Evolutionary conservation across 37 sponge, comb jelly and placozoan species (phyloP).

Genomic region (Petrosia ficiformis): DNA sequence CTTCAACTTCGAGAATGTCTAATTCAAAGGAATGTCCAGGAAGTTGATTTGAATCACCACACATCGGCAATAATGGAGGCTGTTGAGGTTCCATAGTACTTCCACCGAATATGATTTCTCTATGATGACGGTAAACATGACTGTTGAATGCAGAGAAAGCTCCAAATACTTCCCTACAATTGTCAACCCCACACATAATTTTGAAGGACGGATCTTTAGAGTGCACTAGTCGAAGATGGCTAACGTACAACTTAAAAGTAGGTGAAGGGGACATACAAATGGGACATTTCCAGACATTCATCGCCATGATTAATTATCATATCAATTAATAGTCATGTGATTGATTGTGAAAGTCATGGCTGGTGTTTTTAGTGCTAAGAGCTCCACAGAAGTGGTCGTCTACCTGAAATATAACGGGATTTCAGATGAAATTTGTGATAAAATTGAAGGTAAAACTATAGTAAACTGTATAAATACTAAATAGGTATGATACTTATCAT

Average conservation of each 20-base stretch:
- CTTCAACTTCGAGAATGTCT: neutral
- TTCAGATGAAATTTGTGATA: constrained; percentile 21
- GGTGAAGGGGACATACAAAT: constrained; percentile 16
- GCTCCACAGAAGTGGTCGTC: neutral
- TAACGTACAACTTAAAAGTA: constrained; percentile 9
- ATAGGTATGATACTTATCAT: too few species aligned
- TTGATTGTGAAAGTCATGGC: neutral
- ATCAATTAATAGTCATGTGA: neutral
- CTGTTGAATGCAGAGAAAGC: constrained; percentile 27
- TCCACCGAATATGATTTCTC: constrained; percentile 15
- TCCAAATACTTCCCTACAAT: constrained; percentile 22
- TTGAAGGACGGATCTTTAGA: constrained; percentile 11
- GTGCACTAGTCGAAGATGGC: constrained; percentile 35
- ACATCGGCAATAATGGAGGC: too few species aligned
- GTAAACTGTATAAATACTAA: neutral
- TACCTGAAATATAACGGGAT: constrained; percentile 22
- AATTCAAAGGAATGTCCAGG: too few species aligned
- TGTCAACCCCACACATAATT: constrained; percentile 5
- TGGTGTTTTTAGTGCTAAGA: neutral
- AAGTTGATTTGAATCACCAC: neutral
- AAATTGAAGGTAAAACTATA: constrained; percentile 19
- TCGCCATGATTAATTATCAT: neutral
- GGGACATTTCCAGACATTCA: neutral
- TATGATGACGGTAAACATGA: constrained; percentile 26
- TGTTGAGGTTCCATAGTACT: neutral